phyloP scores from a whole-genome alignment of 2,113 vertebrate genomes.

The Psettodes erumei region DNA sequence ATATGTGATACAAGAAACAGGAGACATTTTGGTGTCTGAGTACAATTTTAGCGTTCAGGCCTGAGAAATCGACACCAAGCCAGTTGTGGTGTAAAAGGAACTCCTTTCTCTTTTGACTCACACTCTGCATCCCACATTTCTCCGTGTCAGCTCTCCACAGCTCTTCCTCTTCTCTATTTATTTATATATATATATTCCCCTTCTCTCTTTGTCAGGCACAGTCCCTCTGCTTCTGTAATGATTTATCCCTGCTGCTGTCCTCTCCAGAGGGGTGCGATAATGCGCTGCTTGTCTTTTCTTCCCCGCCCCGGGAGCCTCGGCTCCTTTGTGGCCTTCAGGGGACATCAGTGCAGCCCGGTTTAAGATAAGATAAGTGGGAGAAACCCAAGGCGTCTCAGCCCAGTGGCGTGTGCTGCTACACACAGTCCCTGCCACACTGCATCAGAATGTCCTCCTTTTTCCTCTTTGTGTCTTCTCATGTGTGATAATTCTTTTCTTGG shows the following conservation, averaged over 20 bases:
- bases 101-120: slow-evolving; percentile 60
- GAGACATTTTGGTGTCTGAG: slow-evolving; percentile 5
- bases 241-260: slow-evolving; percentile 24
- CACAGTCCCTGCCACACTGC: slow-evolving; percentile 27
- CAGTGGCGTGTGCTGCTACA: slow-evolving; percentile 45
- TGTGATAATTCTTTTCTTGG: slow-evolving; percentile 5
- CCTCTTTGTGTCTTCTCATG: slow-evolving; percentile 15
- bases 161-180: slow-evolving; percentile 59
- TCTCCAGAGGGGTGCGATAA: slow-evolving; percentile 63
- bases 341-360: slow-evolving; percentile 48
- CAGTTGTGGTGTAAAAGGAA: slow-evolving; percentile 28
- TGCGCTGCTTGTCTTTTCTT: slow-evolving; percentile 45
- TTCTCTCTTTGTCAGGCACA: slow-evolving; percentile 51
- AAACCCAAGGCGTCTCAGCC: slow-evolving; percentile 50
- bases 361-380: slow-evolving; percentile 63
- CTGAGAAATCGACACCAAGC: slow-evolving; percentile 3
- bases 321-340: slow-evolving; percentile 35
- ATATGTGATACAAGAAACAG: slow-evolving; percentile 4
- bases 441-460: slow-evolving; percentile 14
- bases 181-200: slow-evolving; percentile 11
- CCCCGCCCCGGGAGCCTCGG: not conserved
- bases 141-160: slow-evolving; percentile 30
- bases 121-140: slow-evolving; percentile 24
- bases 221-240: slow-evolving; percentile 24
- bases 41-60: slow-evolving; percentile 4